Base-by-base conservation (phyloP, 2,888 invertebrate genomes). In the Diarsia mendica region DNA sequence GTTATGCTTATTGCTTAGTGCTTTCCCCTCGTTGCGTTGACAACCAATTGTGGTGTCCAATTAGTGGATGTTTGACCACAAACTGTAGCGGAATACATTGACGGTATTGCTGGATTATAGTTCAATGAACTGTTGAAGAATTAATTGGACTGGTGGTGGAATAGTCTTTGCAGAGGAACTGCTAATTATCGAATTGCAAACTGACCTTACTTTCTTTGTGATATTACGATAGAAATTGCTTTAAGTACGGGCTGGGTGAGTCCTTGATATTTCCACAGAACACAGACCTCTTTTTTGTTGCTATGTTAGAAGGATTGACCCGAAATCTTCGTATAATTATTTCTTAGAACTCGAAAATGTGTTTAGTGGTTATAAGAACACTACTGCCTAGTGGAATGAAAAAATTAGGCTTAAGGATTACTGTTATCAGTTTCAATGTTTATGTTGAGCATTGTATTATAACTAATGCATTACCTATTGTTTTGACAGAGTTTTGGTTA, bases 21-120 rank as follows among this genome's bases (percentile, higher is more conserved):
- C 60, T 72, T 63, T 60, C 67, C 77, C 69, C 78, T 72, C 49
- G 69, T 44, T 61, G 74, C 72, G 72, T 72, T 79, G 85, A 81
- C 82, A 84, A 84, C 85, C 85, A 89, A 89, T 89, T 88, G 89
- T 80, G 85, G 88, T 46, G 64, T 75, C 81, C 87, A 88, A 89
- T 89, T 89, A 88, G 86, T 73, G 80, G 60, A 65, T 65, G 80
- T 82, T 79, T 77, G 74, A 70, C 87, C 85, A 69, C 89, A 82
- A 86, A 88, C 85, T 85, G 82, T 65, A 55, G 60, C 69, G 33
- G 75, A 77, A 79, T 79, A 79, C 55, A 69, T 67, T 48, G 51
- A 55, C 20, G 65, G 11, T 53, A 20, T 20, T 58, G 48, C 61
- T 18, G 64, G 55, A 72, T 72, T 80, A 79, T 76, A 75, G 77